These are phyloP conservation scores for Anguilla japonica DNA, from an alignment of 2,113 vertebrate species.

Conservation along the genomic window DNA sequence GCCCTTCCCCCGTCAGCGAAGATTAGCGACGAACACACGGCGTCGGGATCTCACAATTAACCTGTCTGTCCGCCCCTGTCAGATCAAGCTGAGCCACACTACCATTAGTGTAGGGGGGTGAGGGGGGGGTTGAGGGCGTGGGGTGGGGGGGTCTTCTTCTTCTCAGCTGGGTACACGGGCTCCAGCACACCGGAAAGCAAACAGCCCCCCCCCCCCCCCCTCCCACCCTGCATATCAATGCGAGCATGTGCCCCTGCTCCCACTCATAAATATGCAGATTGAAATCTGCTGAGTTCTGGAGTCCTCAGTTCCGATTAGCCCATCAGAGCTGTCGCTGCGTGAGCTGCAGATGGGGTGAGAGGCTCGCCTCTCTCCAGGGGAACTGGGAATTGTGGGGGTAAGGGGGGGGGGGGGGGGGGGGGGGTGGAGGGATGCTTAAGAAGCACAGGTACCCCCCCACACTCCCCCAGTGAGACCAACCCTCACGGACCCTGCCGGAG, in stretches of 20 bases:
- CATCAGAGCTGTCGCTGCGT: background rate
- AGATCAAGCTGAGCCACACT: conserved; percentile 8
- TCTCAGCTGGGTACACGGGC: background rate
- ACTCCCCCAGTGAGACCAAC: background rate
- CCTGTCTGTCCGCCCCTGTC: conserved; percentile 16
- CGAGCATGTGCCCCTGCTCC: conserved; percentile 20
- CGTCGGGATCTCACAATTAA: conserved; percentile 25
- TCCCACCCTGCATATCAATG: background rate
- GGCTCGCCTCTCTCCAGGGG: background rate
- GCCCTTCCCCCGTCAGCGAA: background rate
- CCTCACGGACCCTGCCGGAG: background rate
- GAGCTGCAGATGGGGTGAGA: background rate
- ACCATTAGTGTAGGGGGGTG: background rate
- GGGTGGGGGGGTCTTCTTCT: background rate
- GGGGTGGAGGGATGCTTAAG: background rate
- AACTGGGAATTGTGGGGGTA: background rate
- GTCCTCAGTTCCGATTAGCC: conserved; percentile 46
- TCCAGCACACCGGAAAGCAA: background rate
- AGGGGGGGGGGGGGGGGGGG: background rate
- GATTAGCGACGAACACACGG: conserved; percentile 26
- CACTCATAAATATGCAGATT: conserved; percentile 69
- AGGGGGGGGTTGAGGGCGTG: background rate
- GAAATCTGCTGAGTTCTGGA: conserved; percentile 46
- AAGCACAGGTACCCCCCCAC: background rate
- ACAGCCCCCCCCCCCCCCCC: background rate